These are phyloP conservation scores for Lithosia quadra DNA, from an alignment of 2,888 invertebrate genomes.

Conservation along the genomic window DNA sequence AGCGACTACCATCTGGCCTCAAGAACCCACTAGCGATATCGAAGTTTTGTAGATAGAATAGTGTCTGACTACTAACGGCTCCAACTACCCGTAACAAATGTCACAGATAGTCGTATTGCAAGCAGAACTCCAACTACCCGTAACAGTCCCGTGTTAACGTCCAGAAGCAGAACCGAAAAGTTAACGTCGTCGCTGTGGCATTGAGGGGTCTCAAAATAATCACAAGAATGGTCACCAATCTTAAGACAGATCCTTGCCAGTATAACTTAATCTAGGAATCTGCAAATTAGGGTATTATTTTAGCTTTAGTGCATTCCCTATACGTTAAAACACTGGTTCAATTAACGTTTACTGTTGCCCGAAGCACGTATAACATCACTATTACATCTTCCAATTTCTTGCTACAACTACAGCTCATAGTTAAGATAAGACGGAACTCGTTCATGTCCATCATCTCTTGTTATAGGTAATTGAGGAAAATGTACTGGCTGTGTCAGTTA, in stretches of 20 bases:
- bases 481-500: background rate
- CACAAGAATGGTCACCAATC: no score
- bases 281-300: no score
- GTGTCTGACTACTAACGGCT: background rate
- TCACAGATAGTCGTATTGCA: no score
- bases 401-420: background rate
- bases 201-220: no score
- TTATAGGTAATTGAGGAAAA: conserved; percentile 8
- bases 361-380: background rate
- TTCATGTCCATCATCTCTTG: background rate
- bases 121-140: background rate
- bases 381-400: background rate
- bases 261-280: no score
- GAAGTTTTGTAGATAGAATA: no score
- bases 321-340: background rate
- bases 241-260: no score
- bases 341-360: background rate
- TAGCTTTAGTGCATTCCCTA: background rate
- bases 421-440: background rate
- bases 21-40: no score
- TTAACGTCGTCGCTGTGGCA: no score
- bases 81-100: background rate
- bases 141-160: no score
- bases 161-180: no score
- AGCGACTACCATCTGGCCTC: no score